Evolutionary conservation across 2,113 vertebrate genomes (phyloP), one percentile per base, ranked within the genome.

Genomic region (Rousettus leschenaultii): DNA sequence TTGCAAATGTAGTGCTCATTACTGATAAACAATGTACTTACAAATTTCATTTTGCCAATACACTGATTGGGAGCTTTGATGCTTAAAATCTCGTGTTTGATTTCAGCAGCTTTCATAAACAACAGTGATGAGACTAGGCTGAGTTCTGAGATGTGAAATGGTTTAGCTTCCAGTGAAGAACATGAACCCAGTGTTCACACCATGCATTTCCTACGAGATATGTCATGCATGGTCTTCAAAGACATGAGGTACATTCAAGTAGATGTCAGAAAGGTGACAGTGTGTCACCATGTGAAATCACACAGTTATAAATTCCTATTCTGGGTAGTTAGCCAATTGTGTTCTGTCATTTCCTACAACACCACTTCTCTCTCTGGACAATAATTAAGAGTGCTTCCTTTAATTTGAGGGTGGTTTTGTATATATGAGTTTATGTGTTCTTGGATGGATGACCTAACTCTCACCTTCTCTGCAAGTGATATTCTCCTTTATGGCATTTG

Each of bases 21-120:
- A 59, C 5, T 55, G 71, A 91, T 21, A 55, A 10, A 75, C 28
- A 82, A 35, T 1, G 19, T n/a, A 26, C 33, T 68, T 78, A 74
- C 13, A 74, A 53, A 91, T 30, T 97, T 97, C 96, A 91, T 96
- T 98, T 97, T 98, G 86, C 96, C 95, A n/a, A 85, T 94, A 97
- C 83, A 96, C 88, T 59, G 93, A 97, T 45, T 78, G 95, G 94
- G 96, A 98, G 97, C 95, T 48, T 14, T 83, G 33, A 91, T 77
- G 95, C 95, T 91, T 87, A 96, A 97, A 94, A 96, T 7, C 91
- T 7, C 0, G 93, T 91, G 90, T 93, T 0, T 96, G 96, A 98
- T 95, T 97, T 98, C 97, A 98, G 96, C 53, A 95, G 96, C 96
- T 98, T 98, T 98, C 97, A 96, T 10, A 94, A 96, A 95, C 92